Conservation (phyloP, 2,888 invertebrate species). For the Eupithecia vulgata region DNA sequence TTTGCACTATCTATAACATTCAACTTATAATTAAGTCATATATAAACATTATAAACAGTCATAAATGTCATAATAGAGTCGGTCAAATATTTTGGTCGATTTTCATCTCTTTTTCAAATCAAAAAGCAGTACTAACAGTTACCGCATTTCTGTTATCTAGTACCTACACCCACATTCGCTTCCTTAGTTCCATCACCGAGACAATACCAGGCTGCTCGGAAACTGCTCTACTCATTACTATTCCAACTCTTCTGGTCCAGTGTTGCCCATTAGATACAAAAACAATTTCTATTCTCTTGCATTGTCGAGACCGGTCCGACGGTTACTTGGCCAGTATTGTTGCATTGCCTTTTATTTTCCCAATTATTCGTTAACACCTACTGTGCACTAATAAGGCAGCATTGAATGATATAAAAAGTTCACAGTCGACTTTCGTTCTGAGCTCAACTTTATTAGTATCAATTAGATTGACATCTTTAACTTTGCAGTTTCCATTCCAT, state of each 20-base stretch:
- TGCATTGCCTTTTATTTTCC: slow-evolving; percentile 23
- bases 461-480: neutral
- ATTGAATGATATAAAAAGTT: slow-evolving; percentile 5
- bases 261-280: slow-evolving; percentile 33
- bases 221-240: slow-evolving; percentile 31
- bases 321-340: slow-evolving; percentile 30
- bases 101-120: neutral
- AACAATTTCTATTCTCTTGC: slow-evolving; percentile 28
- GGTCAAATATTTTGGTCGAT: neutral
- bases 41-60: too few species aligned
- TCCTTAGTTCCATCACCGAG: slow-evolving; percentile 7
- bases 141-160: neutral
- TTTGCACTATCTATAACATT: neutral
- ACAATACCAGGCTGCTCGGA: slow-evolving; percentile 22
- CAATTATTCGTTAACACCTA: slow-evolving; percentile 22
- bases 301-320: slow-evolving; percentile 29
- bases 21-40: too few species aligned
- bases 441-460: slow-evolving; percentile 1
- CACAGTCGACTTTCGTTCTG: neutral
- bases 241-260: slow-evolving; percentile 30
- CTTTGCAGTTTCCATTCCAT: neutral
- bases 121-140: neutral
- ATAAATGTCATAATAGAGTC: too few species aligned
- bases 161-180: neutral
- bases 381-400: slow-evolving; percentile 19